Evolutionary conservation across 2,888 invertebrate species (phyloP).

Genomic region (Phytoseiulus persimilis): DNA sequence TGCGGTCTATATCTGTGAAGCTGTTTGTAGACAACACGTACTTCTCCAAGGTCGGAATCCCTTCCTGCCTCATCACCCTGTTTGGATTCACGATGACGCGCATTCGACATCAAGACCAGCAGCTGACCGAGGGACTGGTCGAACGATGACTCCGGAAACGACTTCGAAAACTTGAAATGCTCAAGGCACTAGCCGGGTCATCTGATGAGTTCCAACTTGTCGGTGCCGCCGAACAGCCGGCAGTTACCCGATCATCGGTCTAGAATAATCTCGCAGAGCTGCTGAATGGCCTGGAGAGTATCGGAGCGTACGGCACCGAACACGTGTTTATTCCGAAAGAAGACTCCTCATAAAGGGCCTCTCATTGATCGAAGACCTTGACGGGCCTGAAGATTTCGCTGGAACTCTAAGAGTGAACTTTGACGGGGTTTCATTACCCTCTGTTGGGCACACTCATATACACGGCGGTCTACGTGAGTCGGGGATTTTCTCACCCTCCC

Average conservation of each 20-base stretch:
- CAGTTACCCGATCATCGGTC: conserved; percentile 53
- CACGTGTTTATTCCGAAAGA: too few species aligned
- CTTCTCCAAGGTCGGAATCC: not conserved
- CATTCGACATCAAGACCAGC: not conserved
- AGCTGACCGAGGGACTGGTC: conserved; percentile 10
- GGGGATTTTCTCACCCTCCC: too few species aligned
- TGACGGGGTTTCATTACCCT: too few species aligned
- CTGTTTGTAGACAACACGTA: not conserved
- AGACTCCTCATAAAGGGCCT: too few species aligned
- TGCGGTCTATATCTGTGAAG: not conserved
- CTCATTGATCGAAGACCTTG: too few species aligned
- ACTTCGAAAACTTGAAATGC: not conserved
- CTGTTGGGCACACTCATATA: too few species aligned
- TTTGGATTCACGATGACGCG: not conserved
- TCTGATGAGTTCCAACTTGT: too few species aligned
- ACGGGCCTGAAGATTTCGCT: too few species aligned
- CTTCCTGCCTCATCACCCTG: not conserved
- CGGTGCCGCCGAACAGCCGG: too few species aligned
- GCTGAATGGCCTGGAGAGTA: conserved; percentile 51
- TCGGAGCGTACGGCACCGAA: conserved; percentile 44
- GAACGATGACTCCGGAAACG: not conserved
- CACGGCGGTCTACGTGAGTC: too few species aligned
- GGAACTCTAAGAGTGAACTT: too few species aligned
- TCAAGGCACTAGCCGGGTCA: conserved; percentile 41
- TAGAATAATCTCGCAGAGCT: conserved; percentile 54